A percentile compares a stretch with the other conserved stretches of the same genome.
phyloP scores from a whole-genome alignment of 2,797 vertebrate species.

The Decapterus maruadsi region DNA sequence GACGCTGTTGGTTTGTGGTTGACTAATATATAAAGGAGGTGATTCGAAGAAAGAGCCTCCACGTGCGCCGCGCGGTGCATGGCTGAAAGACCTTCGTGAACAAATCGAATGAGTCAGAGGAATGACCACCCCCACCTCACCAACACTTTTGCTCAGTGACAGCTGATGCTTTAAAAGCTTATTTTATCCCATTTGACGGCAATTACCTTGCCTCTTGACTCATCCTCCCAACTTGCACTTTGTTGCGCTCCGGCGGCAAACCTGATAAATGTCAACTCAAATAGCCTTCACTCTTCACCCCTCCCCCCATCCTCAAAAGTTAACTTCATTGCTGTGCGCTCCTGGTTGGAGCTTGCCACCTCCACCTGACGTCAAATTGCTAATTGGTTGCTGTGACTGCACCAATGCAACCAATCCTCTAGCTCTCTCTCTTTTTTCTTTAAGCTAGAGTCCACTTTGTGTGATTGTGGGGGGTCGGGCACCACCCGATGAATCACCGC shows the following conservation, averaged over 20 bases:
- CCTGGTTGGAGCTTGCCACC: constrained; percentile 17
- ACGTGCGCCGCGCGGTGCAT: neutral
- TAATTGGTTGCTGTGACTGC: constrained; percentile 37
- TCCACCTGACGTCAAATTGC: constrained; percentile 49
- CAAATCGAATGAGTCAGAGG: constrained; percentile 66
- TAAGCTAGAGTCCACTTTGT: constrained; percentile 31
- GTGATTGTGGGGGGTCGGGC: constrained; percentile 30
- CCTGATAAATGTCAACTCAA: constrained; percentile 68
- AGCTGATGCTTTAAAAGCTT: constrained; percentile 60
- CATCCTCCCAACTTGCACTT: constrained; percentile 54
- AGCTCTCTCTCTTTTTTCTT: constrained; percentile 3
- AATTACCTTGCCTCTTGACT: constrained; percentile 66
- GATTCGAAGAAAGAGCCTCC: constrained; percentile 23
- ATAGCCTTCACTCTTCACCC: constrained; percentile 27
- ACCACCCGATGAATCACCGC: constrained; percentile 67
- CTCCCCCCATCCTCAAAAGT: neutral
- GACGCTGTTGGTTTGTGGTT: constrained; percentile 23
- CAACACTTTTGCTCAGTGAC: constrained; percentile 37
- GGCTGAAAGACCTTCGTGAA: constrained; percentile 32
- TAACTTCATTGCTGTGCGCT: constrained; percentile 27
- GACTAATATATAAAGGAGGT: constrained; percentile 46
- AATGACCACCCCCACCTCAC: constrained; percentile 46
- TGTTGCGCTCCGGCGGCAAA: constrained; percentile 39
- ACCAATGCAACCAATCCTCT: neutral
- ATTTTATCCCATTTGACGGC: constrained; percentile 62